Conservation (phyloP, 2,797 vertebrate species). For the Perodicticus potto region DNA sequence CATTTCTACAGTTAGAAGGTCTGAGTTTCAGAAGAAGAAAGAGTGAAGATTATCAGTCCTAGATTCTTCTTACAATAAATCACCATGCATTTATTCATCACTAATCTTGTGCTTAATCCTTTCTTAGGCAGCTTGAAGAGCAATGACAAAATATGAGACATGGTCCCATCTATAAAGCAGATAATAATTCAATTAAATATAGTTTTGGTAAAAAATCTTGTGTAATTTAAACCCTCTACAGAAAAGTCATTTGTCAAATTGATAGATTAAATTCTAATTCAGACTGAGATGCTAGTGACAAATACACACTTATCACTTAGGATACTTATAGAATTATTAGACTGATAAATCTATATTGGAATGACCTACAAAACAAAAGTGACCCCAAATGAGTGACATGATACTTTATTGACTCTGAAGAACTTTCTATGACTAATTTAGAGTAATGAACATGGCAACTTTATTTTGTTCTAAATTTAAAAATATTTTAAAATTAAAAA, state of each 20-base stretch:
- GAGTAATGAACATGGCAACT: constrained; percentile 12
- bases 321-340: constrained; percentile 21
- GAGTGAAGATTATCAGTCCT: constrained; percentile 39
- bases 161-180: not conserved
- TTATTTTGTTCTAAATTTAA: constrained; percentile 26
- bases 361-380: constrained; percentile 39
- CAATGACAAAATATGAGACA: constrained; percentile 43
- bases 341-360: constrained; percentile 28
- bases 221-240: constrained; percentile 31
- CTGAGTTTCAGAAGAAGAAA: constrained; percentile 46
- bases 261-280: constrained; percentile 63
- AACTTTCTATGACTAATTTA: constrained; percentile 34
- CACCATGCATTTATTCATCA: constrained; percentile 53
- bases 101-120: constrained; percentile 36
- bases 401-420: constrained; percentile 35
- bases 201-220: constrained; percentile 52
- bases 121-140: not conserved
- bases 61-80: constrained; percentile 39
- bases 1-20: constrained; percentile 31
- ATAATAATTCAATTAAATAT: constrained; percentile 56
- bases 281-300: not conserved
- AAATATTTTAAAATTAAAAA: constrained; percentile 11
- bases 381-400: constrained; percentile 12
- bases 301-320: constrained; percentile 33
- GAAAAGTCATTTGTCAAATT: constrained; percentile 52